Conservation (phyloP, 2,888 invertebrate genomes). For the Lucinisca nassula region DNA sequence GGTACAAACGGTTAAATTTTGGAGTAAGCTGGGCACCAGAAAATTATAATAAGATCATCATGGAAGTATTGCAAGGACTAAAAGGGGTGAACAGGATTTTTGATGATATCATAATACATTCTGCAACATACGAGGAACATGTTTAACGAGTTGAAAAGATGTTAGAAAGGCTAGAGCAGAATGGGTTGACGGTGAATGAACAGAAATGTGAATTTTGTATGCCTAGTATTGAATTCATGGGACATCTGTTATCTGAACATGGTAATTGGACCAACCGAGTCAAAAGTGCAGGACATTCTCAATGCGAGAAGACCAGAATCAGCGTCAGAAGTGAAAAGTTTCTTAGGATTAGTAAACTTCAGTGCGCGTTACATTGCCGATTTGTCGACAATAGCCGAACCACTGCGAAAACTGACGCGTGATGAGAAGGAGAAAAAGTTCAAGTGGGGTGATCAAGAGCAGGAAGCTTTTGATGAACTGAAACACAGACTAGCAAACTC, state of each 20-base stretch:
- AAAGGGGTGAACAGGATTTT: conserved; percentile 59
- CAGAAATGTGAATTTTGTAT: conserved; percentile 64
- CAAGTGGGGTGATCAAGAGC: conserved; percentile 2
- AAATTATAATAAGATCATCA: conserved; percentile 58
- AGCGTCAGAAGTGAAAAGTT: conserved; percentile 20
- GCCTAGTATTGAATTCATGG: conserved; percentile 61
- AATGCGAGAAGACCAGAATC: conserved; percentile 24
- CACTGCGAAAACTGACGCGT: conserved; percentile 14
- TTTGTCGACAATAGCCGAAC: conserved; percentile 46
- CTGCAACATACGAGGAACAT: conserved; percentile 44
- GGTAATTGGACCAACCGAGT: conserved; percentile 33
- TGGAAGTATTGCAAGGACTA: conserved; percentile 50
- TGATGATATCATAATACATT: conserved; percentile 66
- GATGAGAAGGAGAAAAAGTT: too few species aligned
- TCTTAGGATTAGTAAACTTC: conserved; percentile 50
- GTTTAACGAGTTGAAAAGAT: conserved; percentile 43
- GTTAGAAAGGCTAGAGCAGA: conserved; percentile 35
- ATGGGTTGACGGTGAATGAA: conserved; percentile 59
- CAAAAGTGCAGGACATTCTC: conserved; percentile 25
- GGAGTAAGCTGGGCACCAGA: conserved; percentile 62
- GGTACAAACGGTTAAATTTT: conserved; percentile 69
- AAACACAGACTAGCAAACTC: not conserved
- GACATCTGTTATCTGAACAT: conserved; percentile 34
- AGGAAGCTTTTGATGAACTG: not conserved
- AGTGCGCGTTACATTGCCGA: conserved; percentile 52